These are phyloP conservation scores for Solea senegalensis DNA, from an alignment of 2,113 vertebrate genomes.

Conservation along the genomic window DNA sequence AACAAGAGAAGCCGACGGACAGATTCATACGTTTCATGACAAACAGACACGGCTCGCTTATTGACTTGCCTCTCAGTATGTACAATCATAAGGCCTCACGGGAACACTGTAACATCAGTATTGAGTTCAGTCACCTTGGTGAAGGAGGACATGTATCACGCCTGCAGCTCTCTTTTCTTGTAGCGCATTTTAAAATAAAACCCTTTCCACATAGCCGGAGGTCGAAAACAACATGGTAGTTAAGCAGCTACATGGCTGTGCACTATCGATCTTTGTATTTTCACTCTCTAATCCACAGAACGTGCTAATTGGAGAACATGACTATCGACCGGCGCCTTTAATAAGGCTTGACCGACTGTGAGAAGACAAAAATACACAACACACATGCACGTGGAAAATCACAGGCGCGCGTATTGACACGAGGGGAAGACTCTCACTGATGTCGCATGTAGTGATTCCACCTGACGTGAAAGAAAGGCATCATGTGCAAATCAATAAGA, in stretches of 20 bases:
- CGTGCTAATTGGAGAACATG: conserved; percentile 44
- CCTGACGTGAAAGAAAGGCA: neutral
- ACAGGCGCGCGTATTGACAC: neutral
- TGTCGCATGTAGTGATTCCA: conserved; percentile 1
- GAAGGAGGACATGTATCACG: neutral
- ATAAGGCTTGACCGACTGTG: conserved; percentile 19
- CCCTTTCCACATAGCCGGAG: neutral
- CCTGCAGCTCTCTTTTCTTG: conserved; percentile 1
- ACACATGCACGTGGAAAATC: neutral
- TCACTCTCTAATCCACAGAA: conserved; percentile 19
- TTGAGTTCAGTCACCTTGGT: conserved; percentile 8
- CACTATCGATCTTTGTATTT: conserved; percentile 29
- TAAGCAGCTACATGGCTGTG: neutral
- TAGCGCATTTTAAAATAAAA: conserved; percentile 5
- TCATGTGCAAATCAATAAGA: conserved; percentile 29
- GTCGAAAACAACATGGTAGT: neutral
- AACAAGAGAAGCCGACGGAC: conserved; percentile 31
- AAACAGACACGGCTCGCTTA: conserved; percentile 13
- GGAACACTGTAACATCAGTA: conserved; percentile 3
- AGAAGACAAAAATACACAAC: neutral
- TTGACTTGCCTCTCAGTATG: conserved; percentile 2
- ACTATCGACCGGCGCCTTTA: conserved; percentile 44
- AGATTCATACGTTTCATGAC: conserved; percentile 19
- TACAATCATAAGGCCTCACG: neutral
- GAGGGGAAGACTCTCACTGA: neutral